Percentiles rank a stretch among this genome's conserved stretches.
Conservation (phyloP, 1,140 invertebrate genomes). For the Lasioglossum albipes region DNA sequence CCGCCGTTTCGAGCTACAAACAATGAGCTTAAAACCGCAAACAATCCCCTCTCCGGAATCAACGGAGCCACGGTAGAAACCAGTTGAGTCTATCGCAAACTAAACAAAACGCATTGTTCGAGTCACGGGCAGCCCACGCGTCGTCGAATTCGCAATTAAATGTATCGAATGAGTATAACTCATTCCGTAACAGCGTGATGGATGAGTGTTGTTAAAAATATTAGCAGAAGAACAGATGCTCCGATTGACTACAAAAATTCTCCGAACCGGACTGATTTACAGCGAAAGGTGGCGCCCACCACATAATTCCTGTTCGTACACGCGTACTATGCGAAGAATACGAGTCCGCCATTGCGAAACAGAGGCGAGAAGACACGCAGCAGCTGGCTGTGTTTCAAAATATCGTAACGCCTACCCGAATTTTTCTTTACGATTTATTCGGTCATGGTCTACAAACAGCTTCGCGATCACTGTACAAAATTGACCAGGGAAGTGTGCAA, state of each 20-base stretch:
- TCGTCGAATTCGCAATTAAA: not conserved
- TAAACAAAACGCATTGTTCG: not conserved
- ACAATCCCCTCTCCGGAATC: not conserved
- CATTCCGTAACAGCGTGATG: not conserved
- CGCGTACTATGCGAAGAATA: not conserved
- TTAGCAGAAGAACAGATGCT: not conserved
- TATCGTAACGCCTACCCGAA: slow-evolving; percentile 23
- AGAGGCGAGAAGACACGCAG: not conserved
- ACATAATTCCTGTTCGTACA: not conserved
- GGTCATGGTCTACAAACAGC: not conserved
- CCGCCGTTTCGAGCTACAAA: not conserved
- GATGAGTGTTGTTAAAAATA: no score
- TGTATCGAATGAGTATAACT: not conserved
- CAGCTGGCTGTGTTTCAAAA: slow-evolving; percentile 17
- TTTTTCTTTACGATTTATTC: slow-evolving; percentile 19
- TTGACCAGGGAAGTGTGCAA: no score
- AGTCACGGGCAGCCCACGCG: no score
- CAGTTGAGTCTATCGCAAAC: not conserved
- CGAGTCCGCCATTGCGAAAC: not conserved
- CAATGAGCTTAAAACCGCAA: not conserved
- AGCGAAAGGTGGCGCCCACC: not conserved
- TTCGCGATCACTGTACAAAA: not conserved
- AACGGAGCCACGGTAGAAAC: not conserved
- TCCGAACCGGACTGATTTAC: not conserved
- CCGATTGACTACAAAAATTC: not conserved